A percentile compares a stretch with the other conserved stretches of the same genome.
These are phyloP conservation scores for Atherix ibis DNA, from an alignment of 2,888 invertebrate genomes.

Conservation along the genomic window DNA sequence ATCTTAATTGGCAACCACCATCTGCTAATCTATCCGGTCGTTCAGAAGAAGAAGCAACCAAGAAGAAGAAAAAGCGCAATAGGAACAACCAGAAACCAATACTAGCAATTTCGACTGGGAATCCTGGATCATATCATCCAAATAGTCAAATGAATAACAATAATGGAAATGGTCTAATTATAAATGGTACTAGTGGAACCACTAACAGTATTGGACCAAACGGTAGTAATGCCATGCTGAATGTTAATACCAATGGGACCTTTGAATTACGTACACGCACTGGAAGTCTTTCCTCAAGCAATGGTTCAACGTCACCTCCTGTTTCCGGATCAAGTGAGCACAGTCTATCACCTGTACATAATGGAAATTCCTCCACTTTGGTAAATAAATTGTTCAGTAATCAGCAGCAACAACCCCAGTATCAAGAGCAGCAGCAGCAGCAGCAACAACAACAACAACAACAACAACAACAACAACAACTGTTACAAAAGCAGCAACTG, in stretches of 20 bases:
- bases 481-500: slow-evolving; percentile 10
- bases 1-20: slow-evolving; percentile 79
- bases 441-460: slow-evolving; percentile 16
- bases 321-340: slow-evolving; percentile 58
- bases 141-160: slow-evolving; percentile 17
- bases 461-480: slow-evolving; percentile 9
- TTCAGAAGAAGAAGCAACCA: slow-evolving; percentile 39
- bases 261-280: slow-evolving; percentile 45
- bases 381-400: slow-evolving; percentile 16
- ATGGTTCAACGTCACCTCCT: slow-evolving; percentile 68
- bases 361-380: too few relatives aligned
- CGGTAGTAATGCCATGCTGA: slow-evolving; percentile 20
- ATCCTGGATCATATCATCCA: slow-evolving; percentile 25
- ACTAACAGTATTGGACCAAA: slow-evolving; percentile 9
- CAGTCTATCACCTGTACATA: slow-evolving; percentile 55
- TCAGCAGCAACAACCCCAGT: slow-evolving; percentile 18
- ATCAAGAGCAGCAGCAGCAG: slow-evolving; percentile 7
- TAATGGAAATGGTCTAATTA: slow-evolving; percentile 4
- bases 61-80: slow-evolving; percentile 53
- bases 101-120: slow-evolving; percentile 39
- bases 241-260: too few relatives aligned
- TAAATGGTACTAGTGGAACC: slow-evolving; percentile 5
- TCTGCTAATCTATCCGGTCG: slow-evolving; percentile 20
- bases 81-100: slow-evolving; percentile 46
- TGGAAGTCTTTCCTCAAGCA: slow-evolving; percentile 60